Conservation (phyloP, 2,113 vertebrate species). For the human (Homo sapiens) region GRCh38 chr20:49152501-49153000, state of each 20-base stretch:
- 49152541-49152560: too few relatives aligned
- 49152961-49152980: too few relatives aligned
- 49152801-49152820: not conserved
- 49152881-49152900: not conserved
- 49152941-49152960: not conserved
- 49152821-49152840: not conserved
- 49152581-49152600: too few relatives aligned
- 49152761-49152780: not conserved
- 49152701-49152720: not conserved
- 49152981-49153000: too few relatives aligned
- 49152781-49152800: not conserved
- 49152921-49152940: not conserved
- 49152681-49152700: not conserved
- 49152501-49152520: too few relatives aligned
- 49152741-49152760: constrained; percentile 41
- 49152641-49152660: not conserved
- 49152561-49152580: too few relatives aligned
- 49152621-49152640: too few relatives aligned
- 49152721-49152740: constrained; percentile 27
- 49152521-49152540: too few relatives aligned
- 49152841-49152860: not conserved
- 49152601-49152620: too few relatives aligned
- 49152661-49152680: not conserved
- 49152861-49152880: not conserved
- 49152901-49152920: not conserved